Base-by-base conservation (phyloP, 2,888 invertebrate genomes). In the Pycnomerus fuliginosus region DNA sequence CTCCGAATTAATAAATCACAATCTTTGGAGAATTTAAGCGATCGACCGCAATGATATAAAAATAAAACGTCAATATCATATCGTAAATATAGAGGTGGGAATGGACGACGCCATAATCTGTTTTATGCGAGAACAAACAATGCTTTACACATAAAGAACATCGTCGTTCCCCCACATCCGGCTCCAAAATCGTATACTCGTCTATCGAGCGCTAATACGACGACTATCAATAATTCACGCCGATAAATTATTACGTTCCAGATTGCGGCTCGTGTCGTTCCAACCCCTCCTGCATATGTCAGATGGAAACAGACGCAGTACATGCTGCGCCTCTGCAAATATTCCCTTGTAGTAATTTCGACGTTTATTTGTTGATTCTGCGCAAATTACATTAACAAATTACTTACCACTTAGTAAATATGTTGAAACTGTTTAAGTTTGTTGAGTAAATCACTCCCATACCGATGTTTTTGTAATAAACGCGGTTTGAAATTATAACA, bases 191-290 rank as follows among this genome's bases (percentile, higher is more conserved):
- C 34, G 34, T 24, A 25, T 41, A n/a, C 33, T 25, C 31, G 37
- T 27, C 39, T 44, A 48, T 48, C 43, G 37, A 34, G 30, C 48
- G 24, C 37, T 47, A 50, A 50, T 38, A 44, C 44, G 41, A 38
- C 32, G 36, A 31, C 47, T 49, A 48, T 50, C 50, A 50, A 56
- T 53, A 52, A 50, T 53, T 56, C 53, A 50, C 45, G 43, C 41
- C 50, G 43, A 53, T 50, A 49, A 53, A 55, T 55, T 55, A 50
- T 51, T 53, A 43, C 46, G 40, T 44, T 51, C 39, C 46, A 55
- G 50, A 49, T 50, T 55, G 55, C 35, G 43, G 42, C 36, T 41
- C 32, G 44, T 44, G 42, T 38, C 29, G 33, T 24, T 22, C 13
- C 34, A 34, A 32, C 28, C 24, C 29, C 34, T 16, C 27, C 13